These are phyloP conservation scores for Ctenicera cuprea DNA, from an alignment of 2,888 invertebrate species.

Conservation along the genomic window DNA sequence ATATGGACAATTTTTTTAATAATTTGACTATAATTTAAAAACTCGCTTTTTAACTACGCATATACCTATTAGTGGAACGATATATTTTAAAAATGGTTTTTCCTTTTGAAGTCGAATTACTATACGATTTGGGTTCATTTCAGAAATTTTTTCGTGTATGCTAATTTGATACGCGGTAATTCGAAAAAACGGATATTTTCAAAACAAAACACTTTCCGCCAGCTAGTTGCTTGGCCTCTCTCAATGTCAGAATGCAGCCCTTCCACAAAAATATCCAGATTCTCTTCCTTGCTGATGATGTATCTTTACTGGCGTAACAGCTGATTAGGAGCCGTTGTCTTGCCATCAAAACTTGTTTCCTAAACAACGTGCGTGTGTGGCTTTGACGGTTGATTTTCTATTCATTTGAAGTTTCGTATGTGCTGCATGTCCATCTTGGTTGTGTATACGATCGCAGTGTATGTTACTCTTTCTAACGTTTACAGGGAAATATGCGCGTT, in stretches of 20 bases:
- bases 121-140: too few relatives aligned
- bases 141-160: too few relatives aligned
- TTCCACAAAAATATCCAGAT: neutral
- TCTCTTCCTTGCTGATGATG: neutral
- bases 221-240: too few relatives aligned
- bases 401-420: neutral
- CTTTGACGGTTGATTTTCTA: conserved; percentile 1
- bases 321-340: conserved; percentile 11
- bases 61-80: too few relatives aligned
- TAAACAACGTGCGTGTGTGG: conserved; percentile 22
- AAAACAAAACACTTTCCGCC: too few relatives aligned
- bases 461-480: neutral
- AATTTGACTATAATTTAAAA: too few relatives aligned
- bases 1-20: too few relatives aligned
- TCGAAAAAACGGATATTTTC: too few relatives aligned
- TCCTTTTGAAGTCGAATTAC: too few relatives aligned
- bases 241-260: neutral
- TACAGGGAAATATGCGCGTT: neutral
- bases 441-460: neutral
- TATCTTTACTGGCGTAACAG: neutral
- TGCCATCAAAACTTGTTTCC: conserved; percentile 26
- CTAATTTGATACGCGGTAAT: too few relatives aligned
- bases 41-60: too few relatives aligned
- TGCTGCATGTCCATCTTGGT: neutral
- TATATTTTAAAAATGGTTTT: too few relatives aligned